Percentiles rank a stretch among this genome's conserved stretches.
These are phyloP conservation scores for Australoheros scitulus DNA, from an alignment of 2,113 vertebrate genomes.

Conservation along the genomic window DNA sequence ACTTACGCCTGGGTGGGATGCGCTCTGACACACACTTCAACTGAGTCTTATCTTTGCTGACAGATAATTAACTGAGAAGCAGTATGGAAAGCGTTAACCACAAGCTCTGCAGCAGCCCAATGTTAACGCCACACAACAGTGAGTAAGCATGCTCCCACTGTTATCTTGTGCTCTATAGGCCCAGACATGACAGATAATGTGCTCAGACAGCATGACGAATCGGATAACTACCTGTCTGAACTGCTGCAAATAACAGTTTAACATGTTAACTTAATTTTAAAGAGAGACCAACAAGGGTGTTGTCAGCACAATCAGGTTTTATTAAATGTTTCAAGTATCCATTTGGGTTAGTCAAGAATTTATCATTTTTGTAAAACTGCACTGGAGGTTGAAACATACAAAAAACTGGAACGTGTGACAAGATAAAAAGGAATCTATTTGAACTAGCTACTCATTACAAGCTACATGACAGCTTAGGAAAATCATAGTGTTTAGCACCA, in stretches of 20 bases:
- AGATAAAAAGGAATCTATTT: not conserved
- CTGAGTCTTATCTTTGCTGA: slow-evolving; percentile 20
- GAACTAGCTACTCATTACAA: not conserved
- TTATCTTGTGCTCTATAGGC: slow-evolving; percentile 39
- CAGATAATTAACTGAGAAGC: slow-evolving; percentile 34
- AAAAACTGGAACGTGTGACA: slow-evolving; percentile 34
- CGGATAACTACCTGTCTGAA: not conserved
- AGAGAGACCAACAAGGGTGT: not conserved
- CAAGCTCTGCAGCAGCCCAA: not conserved
- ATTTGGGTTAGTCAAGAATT: not conserved
- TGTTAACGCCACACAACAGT: slow-evolving; percentile 33
- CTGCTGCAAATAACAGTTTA: not conserved
- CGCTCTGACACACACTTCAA: not conserved
- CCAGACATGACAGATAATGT: not conserved
- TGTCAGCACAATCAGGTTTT: slow-evolving; percentile 25
- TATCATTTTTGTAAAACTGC: not conserved
- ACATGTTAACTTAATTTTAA: not conserved
- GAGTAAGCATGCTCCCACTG: slow-evolving; percentile 47
- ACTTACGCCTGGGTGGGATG: not conserved
- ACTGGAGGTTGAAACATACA: not conserved
- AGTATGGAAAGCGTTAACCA: slow-evolving; percentile 2
- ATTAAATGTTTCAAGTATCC: slow-evolving; percentile 22
- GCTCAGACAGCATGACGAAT: not conserved
- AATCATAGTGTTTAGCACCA: slow-evolving; percentile 30
- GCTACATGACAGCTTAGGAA: slow-evolving; percentile 16